Evolutionary conservation across 1,140 invertebrate genomes (phyloP).

Genomic region (Oncopodura yosiiana): DNA sequence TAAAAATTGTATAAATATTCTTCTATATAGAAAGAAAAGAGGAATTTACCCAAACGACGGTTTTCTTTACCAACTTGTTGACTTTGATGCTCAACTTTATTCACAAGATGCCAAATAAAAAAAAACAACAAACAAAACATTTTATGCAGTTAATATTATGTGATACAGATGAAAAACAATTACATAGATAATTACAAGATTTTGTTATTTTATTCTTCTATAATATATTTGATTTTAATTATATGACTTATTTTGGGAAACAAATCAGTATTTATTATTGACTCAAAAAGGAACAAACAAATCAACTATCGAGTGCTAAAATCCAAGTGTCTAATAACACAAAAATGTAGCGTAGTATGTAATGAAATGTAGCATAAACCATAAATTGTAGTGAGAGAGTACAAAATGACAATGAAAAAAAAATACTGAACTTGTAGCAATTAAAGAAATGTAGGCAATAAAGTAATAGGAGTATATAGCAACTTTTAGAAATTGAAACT

Average conservation of each 20-base stretch:
- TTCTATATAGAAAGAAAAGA: conserved; percentile 13
- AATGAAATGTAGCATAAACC: too few species aligned
- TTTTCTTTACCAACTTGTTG: conserved; percentile 17
- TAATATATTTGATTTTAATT: not conserved
- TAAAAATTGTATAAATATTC: not conserved
- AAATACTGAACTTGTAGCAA: too few species aligned
- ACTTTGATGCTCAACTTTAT: conserved; percentile 4
- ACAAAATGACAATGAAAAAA: too few species aligned
- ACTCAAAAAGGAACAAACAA: too few species aligned
- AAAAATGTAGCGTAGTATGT: too few species aligned
- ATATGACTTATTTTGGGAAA: not conserved
- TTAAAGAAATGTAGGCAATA: too few species aligned
- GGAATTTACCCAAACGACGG: conserved; percentile 23
- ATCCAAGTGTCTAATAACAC: too few species aligned
- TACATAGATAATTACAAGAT: not conserved
- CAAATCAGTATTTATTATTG: conserved; percentile 1
- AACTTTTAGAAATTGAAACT: too few species aligned
- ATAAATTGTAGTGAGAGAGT: too few species aligned
- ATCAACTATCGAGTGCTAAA: too few species aligned
- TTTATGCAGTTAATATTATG: not conserved
- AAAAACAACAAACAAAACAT: conserved; percentile 31
- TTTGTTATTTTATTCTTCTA: not conserved
- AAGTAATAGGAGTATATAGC: too few species aligned
- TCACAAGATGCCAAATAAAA: not conserved
- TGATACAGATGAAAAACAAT: not conserved